Percentiles rank a stretch among this genome's conserved stretches.
phyloP scores from a whole-genome alignment of 2,797 vertebrate species.

The Loris lydekkerianus region DNA sequence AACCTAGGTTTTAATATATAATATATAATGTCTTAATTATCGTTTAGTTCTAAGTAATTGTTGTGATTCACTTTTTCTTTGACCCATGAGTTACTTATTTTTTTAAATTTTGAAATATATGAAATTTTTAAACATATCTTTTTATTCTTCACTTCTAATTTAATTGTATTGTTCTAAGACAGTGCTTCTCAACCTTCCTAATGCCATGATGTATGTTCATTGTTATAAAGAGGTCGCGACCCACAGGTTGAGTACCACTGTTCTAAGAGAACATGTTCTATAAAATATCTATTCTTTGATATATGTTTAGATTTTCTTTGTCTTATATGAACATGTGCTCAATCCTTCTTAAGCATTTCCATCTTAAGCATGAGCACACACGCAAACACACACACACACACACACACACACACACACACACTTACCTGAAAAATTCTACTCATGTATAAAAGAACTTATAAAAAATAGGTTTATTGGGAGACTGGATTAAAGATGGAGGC shows the following conservation, averaged over 20 bases:
- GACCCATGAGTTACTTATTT: background rate
- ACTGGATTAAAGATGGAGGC: too few species aligned
- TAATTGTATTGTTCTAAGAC: conserved; percentile 11
- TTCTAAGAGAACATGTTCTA: conserved; percentile 8
- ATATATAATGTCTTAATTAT: conserved; percentile 27
- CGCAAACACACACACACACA: too few species aligned
- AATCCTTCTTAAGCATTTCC: background rate
- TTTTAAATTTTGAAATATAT: background rate
- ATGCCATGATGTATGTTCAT: too few species aligned
- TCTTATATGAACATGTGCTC: background rate
- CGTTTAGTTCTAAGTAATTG: conserved; percentile 5
- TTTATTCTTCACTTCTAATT: conserved; percentile 36
- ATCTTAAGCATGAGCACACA: background rate
- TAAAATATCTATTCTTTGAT: conserved; percentile 11
- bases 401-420: background rate
- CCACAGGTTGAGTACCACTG: background rate
- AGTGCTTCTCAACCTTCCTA: too few species aligned
- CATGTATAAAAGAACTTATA: background rate
- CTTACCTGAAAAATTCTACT: conserved; percentile 32
- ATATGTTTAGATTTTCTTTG: conserved; percentile 4
- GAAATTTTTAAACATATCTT: background rate
- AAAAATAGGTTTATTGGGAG: background rate
- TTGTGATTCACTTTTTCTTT: conserved; percentile 47
- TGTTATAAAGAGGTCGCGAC: too few species aligned
- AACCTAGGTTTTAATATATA: background rate